Evolutionary conservation across 2,888 invertebrate species (phyloP).

Genomic region (Leucozona laternaria): DNA sequence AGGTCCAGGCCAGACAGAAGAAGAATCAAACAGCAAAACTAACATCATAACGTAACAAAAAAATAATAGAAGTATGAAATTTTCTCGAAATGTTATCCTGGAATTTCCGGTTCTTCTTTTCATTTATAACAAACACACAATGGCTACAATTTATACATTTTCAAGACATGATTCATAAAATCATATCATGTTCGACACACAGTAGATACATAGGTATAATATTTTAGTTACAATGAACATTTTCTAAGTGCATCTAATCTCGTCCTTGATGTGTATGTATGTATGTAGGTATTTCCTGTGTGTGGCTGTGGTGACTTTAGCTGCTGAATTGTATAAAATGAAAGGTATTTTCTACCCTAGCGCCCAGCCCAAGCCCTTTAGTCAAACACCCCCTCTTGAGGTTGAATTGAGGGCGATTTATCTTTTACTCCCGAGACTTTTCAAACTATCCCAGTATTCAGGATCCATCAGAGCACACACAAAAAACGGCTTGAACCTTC

Average conservation of each 20-base stretch:
- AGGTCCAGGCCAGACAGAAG: too few relatives aligned
- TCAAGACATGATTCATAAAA: constrained; percentile 24
- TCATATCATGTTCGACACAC: constrained; percentile 2
- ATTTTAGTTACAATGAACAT: not conserved
- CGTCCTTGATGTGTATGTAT: not conserved
- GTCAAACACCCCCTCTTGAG: not conserved
- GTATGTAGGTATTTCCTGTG: not conserved
- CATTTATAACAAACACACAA: constrained; percentile 21
- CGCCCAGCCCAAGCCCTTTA: not conserved
- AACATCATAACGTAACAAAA: not conserved
- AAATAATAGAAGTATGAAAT: constrained; percentile 6
- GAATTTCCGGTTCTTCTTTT: constrained; percentile 18
- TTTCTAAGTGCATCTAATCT: constrained; percentile 31
- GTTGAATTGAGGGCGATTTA: constrained; percentile 13
- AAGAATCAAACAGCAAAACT: constrained; percentile 11
- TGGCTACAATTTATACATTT: constrained; percentile 30
- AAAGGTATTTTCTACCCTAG: not conserved
- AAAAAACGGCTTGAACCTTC: constrained; percentile 20
- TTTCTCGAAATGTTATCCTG: not conserved
- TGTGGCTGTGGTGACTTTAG: not conserved
- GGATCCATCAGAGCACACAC: too few relatives aligned
- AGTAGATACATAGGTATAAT: not conserved
- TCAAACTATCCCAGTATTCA: constrained; percentile 16
- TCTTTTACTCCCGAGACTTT: constrained; percentile 14
- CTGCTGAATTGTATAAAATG: constrained; percentile 18